Percentiles rank a stretch among this genome's conserved stretches.
Conservation (phyloP, 1,140 invertebrate species). For the Neodiprion lecontei region DNA sequence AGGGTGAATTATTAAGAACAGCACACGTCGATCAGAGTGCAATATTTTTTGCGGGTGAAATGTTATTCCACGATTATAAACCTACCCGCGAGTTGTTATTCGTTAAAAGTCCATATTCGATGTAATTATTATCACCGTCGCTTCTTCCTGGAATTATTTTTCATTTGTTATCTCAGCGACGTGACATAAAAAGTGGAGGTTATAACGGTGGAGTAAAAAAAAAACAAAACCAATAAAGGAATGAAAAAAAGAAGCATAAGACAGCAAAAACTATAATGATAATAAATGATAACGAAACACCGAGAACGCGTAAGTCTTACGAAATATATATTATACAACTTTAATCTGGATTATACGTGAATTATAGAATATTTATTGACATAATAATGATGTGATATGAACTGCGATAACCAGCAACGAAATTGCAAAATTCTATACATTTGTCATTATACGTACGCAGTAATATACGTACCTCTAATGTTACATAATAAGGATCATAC, state of each 20-base stretch:
- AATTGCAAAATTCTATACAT: background rate
- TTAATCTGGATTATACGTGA: background rate
- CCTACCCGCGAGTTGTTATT: too few species aligned
- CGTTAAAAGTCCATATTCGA: too few species aligned
- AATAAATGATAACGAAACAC: background rate
- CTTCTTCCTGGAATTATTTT: too few species aligned
- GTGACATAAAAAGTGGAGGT: background rate
- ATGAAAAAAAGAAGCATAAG: background rate
- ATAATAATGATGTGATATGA: background rate
- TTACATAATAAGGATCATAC: background rate
- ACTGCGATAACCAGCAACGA: constrained; percentile 4
- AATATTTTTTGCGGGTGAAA: background rate
- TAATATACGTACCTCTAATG: background rate
- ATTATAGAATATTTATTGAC: too few species aligned
- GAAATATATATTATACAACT: background rate
- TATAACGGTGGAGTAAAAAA: background rate
- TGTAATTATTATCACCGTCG: too few species aligned
- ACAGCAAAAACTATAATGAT: too few species aligned
- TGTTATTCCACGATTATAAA: background rate
- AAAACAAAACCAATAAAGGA: background rate
- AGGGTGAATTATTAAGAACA: too few species aligned
- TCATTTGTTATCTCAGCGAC: background rate
- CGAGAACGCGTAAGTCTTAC: constrained; percentile 1
- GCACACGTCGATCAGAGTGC: background rate
- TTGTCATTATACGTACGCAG: background rate